Evolutionary conservation across 2,888 invertebrate genomes (phyloP).

Genomic region (Dyspetes luteomarginatus): DNA sequence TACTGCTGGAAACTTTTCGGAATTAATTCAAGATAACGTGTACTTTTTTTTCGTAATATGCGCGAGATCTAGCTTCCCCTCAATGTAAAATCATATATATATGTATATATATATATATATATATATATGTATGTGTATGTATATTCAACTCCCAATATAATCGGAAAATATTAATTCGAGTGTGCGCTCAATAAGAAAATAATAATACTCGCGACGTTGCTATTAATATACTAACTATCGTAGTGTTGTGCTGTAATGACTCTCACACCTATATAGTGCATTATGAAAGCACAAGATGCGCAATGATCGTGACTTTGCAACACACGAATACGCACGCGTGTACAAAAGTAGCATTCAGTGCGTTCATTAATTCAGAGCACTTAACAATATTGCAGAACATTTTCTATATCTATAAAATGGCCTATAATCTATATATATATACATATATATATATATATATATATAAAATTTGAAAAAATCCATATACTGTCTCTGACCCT

Average conservation of each 20-base stretch:
- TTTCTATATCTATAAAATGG: not conserved
- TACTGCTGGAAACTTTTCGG: conserved; percentile 24
- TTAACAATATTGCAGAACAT: conserved; percentile 12
- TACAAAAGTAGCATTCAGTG: not conserved
- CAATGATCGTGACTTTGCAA: conserved; percentile 57
- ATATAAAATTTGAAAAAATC: no score
- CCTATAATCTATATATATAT: not conserved
- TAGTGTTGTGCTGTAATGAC: not conserved
- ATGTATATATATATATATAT: not conserved
- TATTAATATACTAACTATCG: conserved; percentile 47
- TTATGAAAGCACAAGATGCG: conserved; percentile 35
- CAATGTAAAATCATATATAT: not conserved
- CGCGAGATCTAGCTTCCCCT: not conserved
- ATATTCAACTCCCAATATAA: conserved; percentile 4
- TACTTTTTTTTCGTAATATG: not conserved
- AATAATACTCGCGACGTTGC: conserved; percentile 36
- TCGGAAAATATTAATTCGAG: conserved; percentile 40
- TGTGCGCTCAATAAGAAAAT: conserved; percentile 45
- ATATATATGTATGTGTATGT: not conserved
- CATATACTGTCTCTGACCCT: no score
- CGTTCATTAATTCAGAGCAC: conserved; percentile 32
- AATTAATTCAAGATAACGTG: not conserved
- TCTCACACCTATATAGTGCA: conserved; percentile 6
- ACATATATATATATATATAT: not conserved
- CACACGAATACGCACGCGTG: conserved; percentile 3